Evolutionary conservation across 2,888 invertebrate species (phyloP), one percentile per base, ranked within the genome.

Genomic region (Idaea biselata): DNA sequence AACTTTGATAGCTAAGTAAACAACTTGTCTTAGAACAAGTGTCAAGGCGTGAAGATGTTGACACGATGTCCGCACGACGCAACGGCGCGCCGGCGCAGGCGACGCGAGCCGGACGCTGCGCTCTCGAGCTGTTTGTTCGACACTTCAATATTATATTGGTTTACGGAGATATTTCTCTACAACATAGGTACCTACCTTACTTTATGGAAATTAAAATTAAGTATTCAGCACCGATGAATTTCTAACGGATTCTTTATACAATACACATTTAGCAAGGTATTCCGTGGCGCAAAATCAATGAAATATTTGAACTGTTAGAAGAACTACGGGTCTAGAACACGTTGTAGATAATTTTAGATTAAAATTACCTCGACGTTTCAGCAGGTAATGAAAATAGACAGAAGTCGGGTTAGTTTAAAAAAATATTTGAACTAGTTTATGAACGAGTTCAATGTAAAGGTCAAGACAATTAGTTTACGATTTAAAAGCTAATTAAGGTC

Each of bases 251-350:
- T 17, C 33, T 18, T 14, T 44, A 44, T 44, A 1, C 44, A 44
- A 1, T 44, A 44, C 14, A 11, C 44, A 44, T 44, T 44, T 44
- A 14, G 44, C 14, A 11, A 8, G 5, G 0, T 14, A 60, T 63
- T 66, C 62, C 58, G 65, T 59, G 54, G 54, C 63, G 18, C 6
- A 2, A 58, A 60, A 55, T 61, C 59, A 60, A 55, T 57, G 18
- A 59, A 17, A 16, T 59, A 60, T 44, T 44, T 44, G 14, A 33
- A 44, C 44, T 44, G 4, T 32, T 8, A 8, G 32, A 6, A 32
- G 4, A n/a, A n/a, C n/a, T n/a, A n/a, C n/a, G n/a, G n/a, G n/a
- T n/a, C n/a, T n/a, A n/a, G n/a, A n/a, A n/a, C n/a, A n/a, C n/a
- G n/a, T n/a, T n/a, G n/a, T n/a, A n/a, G n/a, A n/a, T n/a, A n/a